Conservation (phyloP, 1,140 invertebrate species). For the Mercenaria mercenaria region DNA sequence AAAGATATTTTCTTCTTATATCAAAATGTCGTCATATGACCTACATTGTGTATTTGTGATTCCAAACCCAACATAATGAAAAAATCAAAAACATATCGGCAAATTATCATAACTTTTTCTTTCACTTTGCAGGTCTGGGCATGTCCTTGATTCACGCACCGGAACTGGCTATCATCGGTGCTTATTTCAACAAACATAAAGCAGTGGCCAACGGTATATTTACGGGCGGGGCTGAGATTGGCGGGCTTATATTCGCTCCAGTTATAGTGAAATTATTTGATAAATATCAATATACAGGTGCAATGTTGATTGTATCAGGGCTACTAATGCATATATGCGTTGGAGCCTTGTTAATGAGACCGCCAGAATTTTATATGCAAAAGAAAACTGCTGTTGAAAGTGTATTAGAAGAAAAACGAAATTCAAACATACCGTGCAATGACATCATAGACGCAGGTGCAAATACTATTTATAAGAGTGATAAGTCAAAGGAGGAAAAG, state of each 20-base stretch:
- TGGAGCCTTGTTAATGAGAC: constrained; percentile 1
- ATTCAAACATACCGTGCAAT: too few species aligned
- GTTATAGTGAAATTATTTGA: constrained; percentile 48
- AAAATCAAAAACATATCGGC: too few species aligned
- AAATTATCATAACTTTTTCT: too few species aligned
- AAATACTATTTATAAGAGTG: too few species aligned
- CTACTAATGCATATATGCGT: background rate
- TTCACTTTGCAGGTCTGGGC: constrained; percentile 28
- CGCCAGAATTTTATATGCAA: constrained; percentile 16
- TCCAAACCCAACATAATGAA: too few species aligned
- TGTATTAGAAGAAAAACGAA: too few species aligned
- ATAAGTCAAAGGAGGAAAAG: too few species aligned
- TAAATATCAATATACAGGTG: constrained; percentile 25
- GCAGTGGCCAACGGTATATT: constrained; percentile 48
- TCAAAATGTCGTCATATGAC: too few species aligned
- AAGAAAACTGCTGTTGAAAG: background rate
- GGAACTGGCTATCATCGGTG: constrained; percentile 9
- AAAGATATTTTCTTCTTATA: too few species aligned
- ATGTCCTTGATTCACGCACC: constrained; percentile 28
- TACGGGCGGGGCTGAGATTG: background rate
- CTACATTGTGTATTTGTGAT: too few species aligned
- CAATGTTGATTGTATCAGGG: constrained; percentile 39
- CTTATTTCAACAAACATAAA: constrained; percentile 33
- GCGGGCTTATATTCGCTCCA: constrained; percentile 36
- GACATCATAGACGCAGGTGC: too few species aligned